phyloP scores from a whole-genome alignment of 1,140 invertebrate species.

The Micrasema minimum region DNA sequence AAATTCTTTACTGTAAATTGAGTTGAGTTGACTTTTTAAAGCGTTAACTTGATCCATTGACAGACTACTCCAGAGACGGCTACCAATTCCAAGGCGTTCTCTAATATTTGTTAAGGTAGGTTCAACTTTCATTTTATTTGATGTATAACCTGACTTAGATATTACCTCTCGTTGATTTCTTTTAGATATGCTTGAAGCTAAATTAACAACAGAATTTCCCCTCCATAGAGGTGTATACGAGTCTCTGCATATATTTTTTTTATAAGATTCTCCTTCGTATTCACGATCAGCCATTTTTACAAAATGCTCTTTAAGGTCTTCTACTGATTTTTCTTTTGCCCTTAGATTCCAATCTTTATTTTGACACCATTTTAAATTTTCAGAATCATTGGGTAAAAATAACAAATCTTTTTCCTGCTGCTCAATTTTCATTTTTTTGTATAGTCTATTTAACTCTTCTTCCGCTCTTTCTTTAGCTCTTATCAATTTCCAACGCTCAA shows the following conservation, averaged over 20 bases:
- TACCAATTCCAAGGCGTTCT: constrained; percentile 73
- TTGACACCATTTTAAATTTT: constrained; percentile 76
- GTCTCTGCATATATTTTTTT: constrained; percentile 70
- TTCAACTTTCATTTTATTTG: constrained; percentile 55
- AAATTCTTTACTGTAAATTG: constrained; percentile 79
- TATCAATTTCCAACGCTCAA: constrained; percentile 86
- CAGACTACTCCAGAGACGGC: constrained; percentile 83
- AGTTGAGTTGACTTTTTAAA: constrained; percentile 82
- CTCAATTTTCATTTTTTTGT: constrained; percentile 80
- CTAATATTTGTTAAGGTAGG: constrained; percentile 52
- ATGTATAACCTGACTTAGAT: constrained; percentile 49
- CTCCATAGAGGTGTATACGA: constrained; percentile 85
- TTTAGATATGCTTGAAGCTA: constrained; percentile 74
- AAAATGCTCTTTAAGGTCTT: constrained; percentile 82
- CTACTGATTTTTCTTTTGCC: constrained; percentile 87
- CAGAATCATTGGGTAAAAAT: constrained; percentile 78
- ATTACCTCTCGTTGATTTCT: constrained; percentile 57
- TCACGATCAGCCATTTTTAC: constrained; percentile 66
- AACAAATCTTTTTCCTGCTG: constrained; percentile 87
- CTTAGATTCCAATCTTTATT: constrained; percentile 81
- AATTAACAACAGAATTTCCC: constrained; percentile 81
- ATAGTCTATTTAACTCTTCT: constrained; percentile 81
- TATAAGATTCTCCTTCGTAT: constrained; percentile 62
- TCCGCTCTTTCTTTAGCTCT: constrained; percentile 83
- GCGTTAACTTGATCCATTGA: constrained; percentile 86